These are phyloP conservation scores for Sebastes flavidus DNA, from an alignment of 2,797 vertebrate genomes.

Conservation along the genomic window DNA sequence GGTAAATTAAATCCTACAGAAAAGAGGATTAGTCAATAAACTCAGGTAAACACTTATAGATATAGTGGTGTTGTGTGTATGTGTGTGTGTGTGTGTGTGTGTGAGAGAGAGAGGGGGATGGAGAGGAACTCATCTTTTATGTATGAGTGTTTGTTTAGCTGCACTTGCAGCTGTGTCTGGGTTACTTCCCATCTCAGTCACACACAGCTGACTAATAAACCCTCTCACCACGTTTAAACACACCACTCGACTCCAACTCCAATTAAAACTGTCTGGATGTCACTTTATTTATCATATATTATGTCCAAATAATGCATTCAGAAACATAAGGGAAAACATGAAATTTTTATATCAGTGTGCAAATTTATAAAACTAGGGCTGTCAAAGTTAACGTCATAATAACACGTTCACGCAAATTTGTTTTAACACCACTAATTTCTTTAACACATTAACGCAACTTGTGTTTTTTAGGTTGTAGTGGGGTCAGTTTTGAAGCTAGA, in stretches of 20 bases:
- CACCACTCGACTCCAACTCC: not conserved
- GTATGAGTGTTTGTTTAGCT: constrained; percentile 73
- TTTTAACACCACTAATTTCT: no score
- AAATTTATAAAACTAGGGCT: not conserved
- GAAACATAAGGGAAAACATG: not conserved
- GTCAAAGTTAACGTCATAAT: no score
- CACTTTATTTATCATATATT: not conserved
- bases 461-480: no score
- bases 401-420: no score
- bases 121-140: constrained; percentile 67
- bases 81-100: not conserved
- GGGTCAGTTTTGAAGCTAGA: no score
- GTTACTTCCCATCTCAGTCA: constrained; percentile 69
- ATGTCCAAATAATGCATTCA: not conserved
- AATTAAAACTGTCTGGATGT: not conserved
- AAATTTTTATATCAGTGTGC: not conserved
- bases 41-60: constrained; percentile 53
- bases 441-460: no score
- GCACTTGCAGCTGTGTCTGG: constrained; percentile 71
- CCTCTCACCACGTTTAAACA: constrained; percentile 31
- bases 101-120: not conserved
- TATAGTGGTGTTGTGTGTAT: not conserved
- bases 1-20: constrained; percentile 52
- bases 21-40: constrained; percentile 62
- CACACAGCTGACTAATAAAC: constrained; percentile 61